A percentile compares a stretch with the other conserved stretches of the same genome.
These are phyloP conservation scores for Melitaea cinxia DNA, from an alignment of 1,140 invertebrate species.

Conservation along the genomic window DNA sequence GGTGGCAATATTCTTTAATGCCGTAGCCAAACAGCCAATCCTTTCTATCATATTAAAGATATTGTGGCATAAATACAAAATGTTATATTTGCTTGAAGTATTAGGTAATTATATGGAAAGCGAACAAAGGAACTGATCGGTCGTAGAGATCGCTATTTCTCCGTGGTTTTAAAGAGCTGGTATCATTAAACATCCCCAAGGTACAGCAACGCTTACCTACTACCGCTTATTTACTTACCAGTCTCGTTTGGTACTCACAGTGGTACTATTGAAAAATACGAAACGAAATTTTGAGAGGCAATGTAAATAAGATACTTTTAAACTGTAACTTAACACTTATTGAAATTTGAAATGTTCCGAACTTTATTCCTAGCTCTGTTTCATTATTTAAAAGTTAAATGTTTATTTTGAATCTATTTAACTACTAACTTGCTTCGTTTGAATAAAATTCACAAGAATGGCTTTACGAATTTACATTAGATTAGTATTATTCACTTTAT, in stretches of 20 bases:
- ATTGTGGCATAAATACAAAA: slow-evolving; percentile 8
- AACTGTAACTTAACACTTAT: neutral
- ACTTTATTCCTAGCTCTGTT: neutral
- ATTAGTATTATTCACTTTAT: too few relatives aligned
- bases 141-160: slow-evolving; percentile 4
- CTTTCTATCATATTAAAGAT: too few relatives aligned
- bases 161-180: slow-evolving; percentile 7
- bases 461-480: too few relatives aligned
- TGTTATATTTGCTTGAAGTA: slow-evolving; percentile 12
- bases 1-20: too few relatives aligned
- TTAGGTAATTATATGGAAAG: slow-evolving; percentile 12
- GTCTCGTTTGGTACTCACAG: neutral
- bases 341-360: neutral
- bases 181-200: slow-evolving; percentile 4
- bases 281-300: neutral
- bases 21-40: too few relatives aligned
- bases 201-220: neutral
- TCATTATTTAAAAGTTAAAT: neutral
- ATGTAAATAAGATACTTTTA: neutral
- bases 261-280: neutral
- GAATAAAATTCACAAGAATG: neutral
- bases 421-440: neutral
- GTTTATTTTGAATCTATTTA: neutral
- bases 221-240: neutral
- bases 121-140: slow-evolving; percentile 12